Evolutionary conservation across 2,888 invertebrate species (phyloP).

Genomic region (Priocnemis perturbator): DNA sequence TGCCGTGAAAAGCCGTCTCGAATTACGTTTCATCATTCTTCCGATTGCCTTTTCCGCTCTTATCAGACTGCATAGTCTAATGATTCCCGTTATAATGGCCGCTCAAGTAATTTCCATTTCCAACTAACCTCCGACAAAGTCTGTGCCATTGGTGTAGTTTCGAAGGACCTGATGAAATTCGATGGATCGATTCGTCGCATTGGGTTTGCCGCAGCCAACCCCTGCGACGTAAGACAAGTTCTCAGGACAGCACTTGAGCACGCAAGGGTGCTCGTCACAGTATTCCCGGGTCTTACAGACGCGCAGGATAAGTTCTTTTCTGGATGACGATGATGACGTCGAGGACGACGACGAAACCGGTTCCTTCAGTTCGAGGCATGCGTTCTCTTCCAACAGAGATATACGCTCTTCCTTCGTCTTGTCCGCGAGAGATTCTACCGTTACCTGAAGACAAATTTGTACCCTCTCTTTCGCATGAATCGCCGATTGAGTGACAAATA

Average conservation of each 20-base stretch:
- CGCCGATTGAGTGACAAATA: neutral
- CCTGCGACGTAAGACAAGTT: conserved; percentile 42
- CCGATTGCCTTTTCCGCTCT: no score
- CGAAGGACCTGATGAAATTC: conserved; percentile 31
- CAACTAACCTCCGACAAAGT: conserved; percentile 6
- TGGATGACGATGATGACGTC: neutral
- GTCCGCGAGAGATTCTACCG: conserved; percentile 14
- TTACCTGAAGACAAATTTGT: conserved; percentile 37
- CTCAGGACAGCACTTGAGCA: conserved; percentile 72
- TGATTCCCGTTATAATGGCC: no score
- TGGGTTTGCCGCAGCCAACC: neutral
- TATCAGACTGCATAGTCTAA: no score
- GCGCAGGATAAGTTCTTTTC: conserved; percentile 29
- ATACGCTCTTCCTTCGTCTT: conserved; percentile 20
- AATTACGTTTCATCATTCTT: no score
- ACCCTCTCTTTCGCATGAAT: neutral
- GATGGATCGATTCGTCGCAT: neutral
- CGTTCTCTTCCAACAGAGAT: conserved; percentile 43
- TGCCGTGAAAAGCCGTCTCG: no score
- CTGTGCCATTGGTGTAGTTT: conserved; percentile 18
- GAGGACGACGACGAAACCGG: conserved; percentile 7
- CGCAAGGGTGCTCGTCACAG: conserved; percentile 63
- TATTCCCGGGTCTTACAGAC: conserved; percentile 33
- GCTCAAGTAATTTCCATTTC: no score
- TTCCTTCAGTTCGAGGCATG: conserved; percentile 61